Evolutionary conservation across 2,113 vertebrate genomes (phyloP).

Genomic region (Apus apus): DNA sequence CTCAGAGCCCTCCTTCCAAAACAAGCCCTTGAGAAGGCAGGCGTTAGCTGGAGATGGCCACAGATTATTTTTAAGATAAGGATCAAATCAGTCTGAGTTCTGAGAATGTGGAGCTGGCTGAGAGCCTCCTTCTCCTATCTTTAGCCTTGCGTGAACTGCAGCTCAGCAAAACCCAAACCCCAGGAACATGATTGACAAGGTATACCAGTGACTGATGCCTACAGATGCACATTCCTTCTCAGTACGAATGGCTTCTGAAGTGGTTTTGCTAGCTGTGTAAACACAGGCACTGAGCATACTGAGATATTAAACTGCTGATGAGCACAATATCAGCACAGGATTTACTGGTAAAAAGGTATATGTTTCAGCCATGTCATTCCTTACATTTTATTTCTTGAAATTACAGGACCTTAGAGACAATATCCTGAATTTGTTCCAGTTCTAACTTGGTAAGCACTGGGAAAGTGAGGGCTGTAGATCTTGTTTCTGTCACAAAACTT

Average conservation of each 20-base stretch:
- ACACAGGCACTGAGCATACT: neutral
- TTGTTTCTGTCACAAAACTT: neutral
- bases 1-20: neutral
- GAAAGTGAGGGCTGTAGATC: neutral
- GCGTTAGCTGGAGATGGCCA: neutral
- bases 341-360: neutral
- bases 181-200: neutral
- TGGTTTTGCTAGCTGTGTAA: neutral
- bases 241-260: neutral
- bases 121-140: neutral
- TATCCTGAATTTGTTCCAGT: neutral
- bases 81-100: neutral
- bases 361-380: neutral
- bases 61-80: neutral
- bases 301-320: neutral
- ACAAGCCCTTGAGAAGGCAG: neutral
- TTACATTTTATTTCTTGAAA: neutral
- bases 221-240: neutral
- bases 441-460: neutral
- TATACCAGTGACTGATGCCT: neutral
- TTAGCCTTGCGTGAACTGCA: neutral
- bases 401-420: neutral
- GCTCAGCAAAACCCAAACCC: neutral
- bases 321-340: neutral
- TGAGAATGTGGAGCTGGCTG: accelerated